phyloP scores from a whole-genome alignment of 2,888 invertebrate genomes.

The Carabus problematicus region DNA sequence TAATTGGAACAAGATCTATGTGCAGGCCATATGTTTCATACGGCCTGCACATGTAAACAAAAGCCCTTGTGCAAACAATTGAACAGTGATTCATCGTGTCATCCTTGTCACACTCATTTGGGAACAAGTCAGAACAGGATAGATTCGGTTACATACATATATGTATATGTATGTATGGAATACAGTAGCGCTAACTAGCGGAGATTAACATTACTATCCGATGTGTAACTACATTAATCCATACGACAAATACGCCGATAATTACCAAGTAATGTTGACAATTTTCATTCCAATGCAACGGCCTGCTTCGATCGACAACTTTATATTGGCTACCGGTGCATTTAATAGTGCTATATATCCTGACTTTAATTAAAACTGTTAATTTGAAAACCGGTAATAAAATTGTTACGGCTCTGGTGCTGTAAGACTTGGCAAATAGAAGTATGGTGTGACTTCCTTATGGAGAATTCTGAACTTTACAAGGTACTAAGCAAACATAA shows the following conservation, averaged over 20 bases:
- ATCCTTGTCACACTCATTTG: constrained; percentile 19
- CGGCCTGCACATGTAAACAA: constrained; percentile 27
- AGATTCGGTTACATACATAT: constrained; percentile 2
- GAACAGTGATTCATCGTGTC: constrained; percentile 1
- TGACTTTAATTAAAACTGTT: no score
- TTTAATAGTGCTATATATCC: no score
- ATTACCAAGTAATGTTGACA: constrained; percentile 31
- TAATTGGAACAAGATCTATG: constrained; percentile 34
- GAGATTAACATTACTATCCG: constrained; percentile 40
- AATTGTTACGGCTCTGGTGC: no score
- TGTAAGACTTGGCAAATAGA: no score
- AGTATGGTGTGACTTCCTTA: no score
- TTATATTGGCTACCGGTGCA: no score
- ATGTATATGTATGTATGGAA: not conserved
- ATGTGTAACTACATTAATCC: constrained; percentile 39
- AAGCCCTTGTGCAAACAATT: constrained; percentile 37
- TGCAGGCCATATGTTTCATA: constrained; percentile 36
- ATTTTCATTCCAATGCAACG: constrained; percentile 31
- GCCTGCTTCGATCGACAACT: constrained; percentile 16
- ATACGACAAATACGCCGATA: constrained; percentile 40
- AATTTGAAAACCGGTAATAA: no score
- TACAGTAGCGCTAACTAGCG: constrained; percentile 32
- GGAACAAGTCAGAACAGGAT: not conserved
- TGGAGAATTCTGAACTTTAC: no score
- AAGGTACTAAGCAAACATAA: no score